Percentiles rank a stretch among this genome's conserved stretches.
Evolutionary conservation across 1,140 invertebrate genomes (phyloP).

Genomic region (Aphelinus atriplicis): DNA sequence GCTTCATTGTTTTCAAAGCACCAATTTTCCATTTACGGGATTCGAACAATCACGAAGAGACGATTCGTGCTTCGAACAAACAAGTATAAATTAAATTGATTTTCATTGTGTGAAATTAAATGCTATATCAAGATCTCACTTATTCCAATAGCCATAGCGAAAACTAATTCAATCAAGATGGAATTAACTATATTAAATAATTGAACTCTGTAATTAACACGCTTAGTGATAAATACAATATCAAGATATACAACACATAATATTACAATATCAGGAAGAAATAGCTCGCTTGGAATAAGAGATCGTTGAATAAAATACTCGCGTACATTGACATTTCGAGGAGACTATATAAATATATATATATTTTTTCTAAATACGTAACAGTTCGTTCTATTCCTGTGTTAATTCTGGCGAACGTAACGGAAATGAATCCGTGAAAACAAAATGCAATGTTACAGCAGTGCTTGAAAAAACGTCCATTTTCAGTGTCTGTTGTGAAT

Average conservation of each 20-base stretch:
- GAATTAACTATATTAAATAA: too few relatives aligned
- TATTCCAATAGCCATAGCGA: conserved; percentile 4
- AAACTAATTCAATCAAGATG: too few relatives aligned
- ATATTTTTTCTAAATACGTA: background rate
- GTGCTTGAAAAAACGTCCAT: conserved; percentile 25
- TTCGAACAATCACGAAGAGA: background rate
- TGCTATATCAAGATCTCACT: conserved; percentile 26
- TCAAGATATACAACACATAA: background rate
- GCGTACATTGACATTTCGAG: background rate
- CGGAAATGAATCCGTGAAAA: conserved; percentile 7
- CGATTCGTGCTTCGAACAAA: background rate
- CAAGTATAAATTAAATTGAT: conserved; percentile 14
- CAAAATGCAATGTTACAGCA: conserved; percentile 27
- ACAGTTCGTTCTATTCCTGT: background rate
- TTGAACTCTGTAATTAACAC: too few relatives aligned
- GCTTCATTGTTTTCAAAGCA: conserved; percentile 9
- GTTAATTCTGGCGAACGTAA: background rate
- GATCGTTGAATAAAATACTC: conserved; percentile 16
- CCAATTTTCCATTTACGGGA: conserved; percentile 3
- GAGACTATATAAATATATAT: too few relatives aligned
- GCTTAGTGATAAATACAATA: too few relatives aligned
- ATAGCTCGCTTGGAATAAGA: conserved; percentile 29
- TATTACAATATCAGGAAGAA: conserved; percentile 6
- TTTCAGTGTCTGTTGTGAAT: conserved; percentile 23
- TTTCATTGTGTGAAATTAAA: conserved; percentile 4